Evolutionary conservation across 2,888 invertebrate genomes (phyloP).

Genomic region (Gymnoscelis rufifasciata): DNA sequence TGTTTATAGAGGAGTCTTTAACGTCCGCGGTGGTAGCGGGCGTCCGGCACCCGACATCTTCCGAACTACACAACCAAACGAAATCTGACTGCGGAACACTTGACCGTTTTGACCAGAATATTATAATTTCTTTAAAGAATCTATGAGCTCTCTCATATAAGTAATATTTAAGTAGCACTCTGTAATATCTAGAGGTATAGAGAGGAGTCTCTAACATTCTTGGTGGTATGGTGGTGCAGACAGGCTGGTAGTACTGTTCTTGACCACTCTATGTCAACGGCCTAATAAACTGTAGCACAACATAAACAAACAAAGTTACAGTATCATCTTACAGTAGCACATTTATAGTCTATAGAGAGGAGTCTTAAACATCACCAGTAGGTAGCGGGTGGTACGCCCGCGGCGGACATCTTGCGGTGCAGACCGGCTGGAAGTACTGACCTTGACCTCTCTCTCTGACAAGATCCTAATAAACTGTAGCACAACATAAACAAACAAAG

Average conservation of each 20-base stretch:
- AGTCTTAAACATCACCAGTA: constrained; percentile 39
- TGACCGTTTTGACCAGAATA: constrained; percentile 76
- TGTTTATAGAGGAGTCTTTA: constrained; percentile 40
- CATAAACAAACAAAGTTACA: too few species aligned
- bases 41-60: constrained; percentile 70
- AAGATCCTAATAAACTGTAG: too few species aligned
- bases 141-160: too few species aligned
- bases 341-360: constrained; percentile 11
- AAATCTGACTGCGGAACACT: constrained; percentile 64
- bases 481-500: too few species aligned
- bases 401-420: constrained; percentile 69
- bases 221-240: too few species aligned
- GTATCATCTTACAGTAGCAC: not conserved
- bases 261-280: too few species aligned
- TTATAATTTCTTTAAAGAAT: too few species aligned
- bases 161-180: not conserved
- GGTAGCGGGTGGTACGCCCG: constrained; percentile 67
- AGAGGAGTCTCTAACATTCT: constrained; percentile 39
- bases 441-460: too few species aligned
- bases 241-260: constrained; percentile 76
- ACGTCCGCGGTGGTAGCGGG: constrained; percentile 49
- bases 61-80: too few species aligned
- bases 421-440: constrained; percentile 73
- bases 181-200: not conserved
- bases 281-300: too few species aligned